These are phyloP conservation scores for Cantharis lateralis DNA, from an alignment of 2,888 invertebrate genomes.

Conservation along the genomic window DNA sequence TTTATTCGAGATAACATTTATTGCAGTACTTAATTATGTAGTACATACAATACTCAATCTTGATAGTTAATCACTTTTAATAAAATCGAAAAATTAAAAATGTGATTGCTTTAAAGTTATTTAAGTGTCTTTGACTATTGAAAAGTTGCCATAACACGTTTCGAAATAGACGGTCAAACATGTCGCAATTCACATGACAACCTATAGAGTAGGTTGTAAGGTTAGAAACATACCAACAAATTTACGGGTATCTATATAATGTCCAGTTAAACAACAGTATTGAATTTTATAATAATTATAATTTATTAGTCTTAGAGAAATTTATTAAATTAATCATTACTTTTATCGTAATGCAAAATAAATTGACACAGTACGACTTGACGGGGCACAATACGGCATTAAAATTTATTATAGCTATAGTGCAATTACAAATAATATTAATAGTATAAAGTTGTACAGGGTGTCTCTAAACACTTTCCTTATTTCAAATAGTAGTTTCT, in stretches of 20 bases:
- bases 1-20: neutral
- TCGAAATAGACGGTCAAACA: constrained; percentile 21
- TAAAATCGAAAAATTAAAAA: neutral
- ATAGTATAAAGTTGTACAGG: neutral
- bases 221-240: constrained; percentile 31
- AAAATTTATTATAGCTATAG: neutral
- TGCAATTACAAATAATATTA: neutral
- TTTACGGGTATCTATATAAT: constrained; percentile 20
- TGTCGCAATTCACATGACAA: constrained; percentile 29
- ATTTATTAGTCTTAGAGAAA: neutral
- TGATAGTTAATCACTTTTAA: neutral
- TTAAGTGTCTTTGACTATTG: constrained; percentile 2
- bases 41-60: neutral
- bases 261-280: constrained; percentile 3
- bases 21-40: neutral
- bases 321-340: neutral
- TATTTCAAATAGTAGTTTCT: too few species aligned
- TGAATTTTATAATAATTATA: neutral
- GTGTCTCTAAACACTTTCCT: neutral
- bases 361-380: neutral
- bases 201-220: constrained; percentile 31
- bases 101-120: constrained; percentile 4
- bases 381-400: neutral
- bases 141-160: constrained; percentile 19
- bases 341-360: neutral